A percentile compares a stretch with the other conserved stretches of the same genome.
Conservation (phyloP, 2,797 vertebrate genomes). For the Dipus sagitta region DNA sequence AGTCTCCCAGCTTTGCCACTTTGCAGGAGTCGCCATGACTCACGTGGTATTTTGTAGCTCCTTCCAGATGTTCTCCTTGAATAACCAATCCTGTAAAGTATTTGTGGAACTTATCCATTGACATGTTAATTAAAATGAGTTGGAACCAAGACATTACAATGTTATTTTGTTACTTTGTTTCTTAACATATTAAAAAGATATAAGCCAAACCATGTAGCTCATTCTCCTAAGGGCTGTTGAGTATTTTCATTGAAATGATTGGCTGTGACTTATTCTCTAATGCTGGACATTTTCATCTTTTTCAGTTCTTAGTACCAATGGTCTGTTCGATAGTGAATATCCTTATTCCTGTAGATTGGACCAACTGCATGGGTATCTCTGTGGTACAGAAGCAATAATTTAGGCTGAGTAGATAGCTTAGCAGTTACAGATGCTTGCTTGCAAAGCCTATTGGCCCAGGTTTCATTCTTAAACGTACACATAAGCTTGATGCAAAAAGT, state of each 20-base stretch:
- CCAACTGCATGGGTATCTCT: background rate
- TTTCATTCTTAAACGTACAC: too few relatives aligned
- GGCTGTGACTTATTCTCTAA: background rate
- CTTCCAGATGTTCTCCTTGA: background rate
- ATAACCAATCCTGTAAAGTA: background rate
- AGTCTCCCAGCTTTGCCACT: background rate
- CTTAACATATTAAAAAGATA: background rate
- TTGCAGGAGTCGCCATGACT: background rate
- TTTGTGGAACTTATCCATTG: background rate
- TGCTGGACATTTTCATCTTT: constrained; percentile 44
- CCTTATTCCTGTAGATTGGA: background rate
- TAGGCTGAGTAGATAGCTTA: background rate
- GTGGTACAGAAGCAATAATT: background rate
- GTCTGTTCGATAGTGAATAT: background rate
- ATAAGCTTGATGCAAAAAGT: too few relatives aligned
- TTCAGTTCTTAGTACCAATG: background rate
- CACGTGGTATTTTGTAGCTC: background rate
- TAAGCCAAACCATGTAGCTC: background rate
- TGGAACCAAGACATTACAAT: background rate
- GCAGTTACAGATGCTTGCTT: too few relatives aligned
- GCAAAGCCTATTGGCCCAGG: too few relatives aligned
- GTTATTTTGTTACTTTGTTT: background rate
- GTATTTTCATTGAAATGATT: background rate
- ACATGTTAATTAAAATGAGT: background rate
- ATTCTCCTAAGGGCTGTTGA: background rate